Conservation (phyloP, 2,797 vertebrate genomes). For the Discoglossus pictus region DNA sequence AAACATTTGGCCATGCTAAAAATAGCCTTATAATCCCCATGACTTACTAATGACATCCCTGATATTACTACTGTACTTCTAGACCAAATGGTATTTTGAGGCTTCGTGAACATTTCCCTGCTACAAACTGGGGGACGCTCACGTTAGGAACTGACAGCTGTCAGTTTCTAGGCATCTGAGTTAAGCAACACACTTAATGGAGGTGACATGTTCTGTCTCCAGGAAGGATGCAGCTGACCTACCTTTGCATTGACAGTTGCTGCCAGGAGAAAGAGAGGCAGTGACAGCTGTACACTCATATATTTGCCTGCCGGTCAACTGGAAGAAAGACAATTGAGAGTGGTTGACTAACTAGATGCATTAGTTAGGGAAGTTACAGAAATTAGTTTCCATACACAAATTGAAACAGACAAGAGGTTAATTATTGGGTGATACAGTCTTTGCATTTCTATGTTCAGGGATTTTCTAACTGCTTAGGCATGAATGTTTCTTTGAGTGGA, state of each 20-base stretch:
- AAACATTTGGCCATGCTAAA: slow-evolving; percentile 6
- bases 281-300: slow-evolving; percentile 25
- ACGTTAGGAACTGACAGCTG: slow-evolving; percentile 24
- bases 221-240: slow-evolving; percentile 5
- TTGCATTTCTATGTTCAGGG: background rate
- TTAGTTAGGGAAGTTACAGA: slow-evolving; percentile 32
- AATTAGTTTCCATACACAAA: slow-evolving; percentile 20
- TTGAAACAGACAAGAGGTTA: slow-evolving; percentile 25
- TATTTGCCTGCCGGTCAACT: slow-evolving; percentile 35
- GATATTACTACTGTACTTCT: slow-evolving; percentile 10
- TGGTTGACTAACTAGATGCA: slow-evolving; percentile 44
- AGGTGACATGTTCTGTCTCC: slow-evolving; percentile 25
- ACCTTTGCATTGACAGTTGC: slow-evolving; percentile 12
- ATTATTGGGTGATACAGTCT: slow-evolving; percentile 23
- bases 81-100: slow-evolving; percentile 1
- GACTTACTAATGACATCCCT: background rate
- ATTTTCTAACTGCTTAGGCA: background rate
- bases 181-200: slow-evolving; percentile 22
- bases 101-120: slow-evolving; percentile 17
- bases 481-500: background rate
- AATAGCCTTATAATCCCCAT: slow-evolving; percentile 4
- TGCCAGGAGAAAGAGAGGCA: slow-evolving; percentile 26
- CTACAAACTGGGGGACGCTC: slow-evolving; percentile 21
- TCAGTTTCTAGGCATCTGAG: slow-evolving; percentile 44
- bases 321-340: slow-evolving; percentile 42